These are phyloP conservation scores for Epicampocera succincta DNA, from an alignment of 2,888 invertebrate species.

Conservation along the genomic window DNA sequence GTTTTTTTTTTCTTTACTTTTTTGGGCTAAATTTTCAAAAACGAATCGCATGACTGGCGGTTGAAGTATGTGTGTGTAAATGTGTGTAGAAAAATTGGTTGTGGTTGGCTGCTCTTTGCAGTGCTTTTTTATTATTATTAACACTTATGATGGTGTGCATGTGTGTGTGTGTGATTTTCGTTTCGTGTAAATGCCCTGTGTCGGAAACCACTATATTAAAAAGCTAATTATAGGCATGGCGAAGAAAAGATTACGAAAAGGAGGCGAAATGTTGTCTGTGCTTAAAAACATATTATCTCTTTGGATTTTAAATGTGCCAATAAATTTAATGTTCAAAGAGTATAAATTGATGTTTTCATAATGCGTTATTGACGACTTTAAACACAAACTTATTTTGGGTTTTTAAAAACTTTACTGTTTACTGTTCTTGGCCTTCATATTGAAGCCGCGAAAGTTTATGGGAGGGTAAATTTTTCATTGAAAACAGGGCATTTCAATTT, in stretches of 20 bases:
- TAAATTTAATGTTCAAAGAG: conserved; percentile 27
- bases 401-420: too few relatives aligned
- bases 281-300: conserved; percentile 13
- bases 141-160: background rate
- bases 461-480: too few relatives aligned
- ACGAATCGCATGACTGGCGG: conserved; percentile 3
- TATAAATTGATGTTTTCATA: conserved; percentile 1
- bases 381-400: too few relatives aligned
- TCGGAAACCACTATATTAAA: conserved; percentile 80
- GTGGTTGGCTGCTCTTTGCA: background rate
- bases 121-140: background rate
- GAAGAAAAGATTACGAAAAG: conserved; percentile 60
- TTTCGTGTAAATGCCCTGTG: conserved; percentile 49
- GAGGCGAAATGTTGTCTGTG: background rate
- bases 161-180: background rate
- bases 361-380: background rate
- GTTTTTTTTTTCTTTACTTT: conserved; percentile 25
- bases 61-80: background rate
- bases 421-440: too few relatives aligned
- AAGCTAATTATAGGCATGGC: conserved; percentile 80
- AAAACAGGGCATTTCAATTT: too few relatives aligned
- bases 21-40: background rate
- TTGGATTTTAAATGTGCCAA: conserved; percentile 10
- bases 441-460: too few relatives aligned
- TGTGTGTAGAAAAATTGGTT: conserved; percentile 1